These are phyloP conservation scores for Condylostylus longicornis DNA, from an alignment of 1,140 invertebrate genomes.

Conservation along the genomic window DNA sequence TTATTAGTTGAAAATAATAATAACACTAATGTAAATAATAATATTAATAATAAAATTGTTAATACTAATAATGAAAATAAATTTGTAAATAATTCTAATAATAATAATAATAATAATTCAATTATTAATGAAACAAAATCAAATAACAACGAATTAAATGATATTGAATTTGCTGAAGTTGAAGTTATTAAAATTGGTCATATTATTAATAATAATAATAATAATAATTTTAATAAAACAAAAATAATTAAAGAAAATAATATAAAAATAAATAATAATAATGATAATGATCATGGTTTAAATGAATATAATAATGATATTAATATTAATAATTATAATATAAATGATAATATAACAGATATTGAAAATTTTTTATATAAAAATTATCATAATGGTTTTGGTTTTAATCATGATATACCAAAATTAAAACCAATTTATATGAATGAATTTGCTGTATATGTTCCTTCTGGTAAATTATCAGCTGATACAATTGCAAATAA, in stretches of 20 bases:
- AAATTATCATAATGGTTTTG: constrained; percentile 17
- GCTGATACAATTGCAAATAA: constrained; percentile 41
- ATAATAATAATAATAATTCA: constrained; percentile 10
- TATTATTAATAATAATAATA: constrained; percentile 4
- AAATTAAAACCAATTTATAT: constrained; percentile 35
- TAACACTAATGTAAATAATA: constrained; percentile 2
- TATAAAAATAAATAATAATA: constrained; percentile 1
- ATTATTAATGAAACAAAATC: not conserved
- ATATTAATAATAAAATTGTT: constrained; percentile 3
- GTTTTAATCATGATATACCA: constrained; percentile 20
- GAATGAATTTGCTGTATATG: constrained; percentile 49
- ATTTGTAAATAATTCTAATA: constrained; percentile 1
- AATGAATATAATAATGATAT: constrained; percentile 6
- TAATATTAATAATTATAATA: not conserved
- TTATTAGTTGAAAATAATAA: constrained; percentile 1
- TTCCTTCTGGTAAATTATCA: constrained; percentile 37
- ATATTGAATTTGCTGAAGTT: constrained; percentile 8
- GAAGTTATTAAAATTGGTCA: constrained; percentile 2
- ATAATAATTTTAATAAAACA: constrained; percentile 3
- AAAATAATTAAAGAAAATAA: constrained; percentile 1
- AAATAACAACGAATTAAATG: not conserved
- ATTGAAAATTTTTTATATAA: constrained; percentile 1
- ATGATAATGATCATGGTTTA: constrained; percentile 8
- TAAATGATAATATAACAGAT: not conserved
- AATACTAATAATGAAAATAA: constrained; percentile 10